A percentile compares a stretch with the other conserved stretches of the same genome.
Evolutionary conservation across 2,888 invertebrate genomes (phyloP).

Genomic region (Lasioglossum villosulum): DNA sequence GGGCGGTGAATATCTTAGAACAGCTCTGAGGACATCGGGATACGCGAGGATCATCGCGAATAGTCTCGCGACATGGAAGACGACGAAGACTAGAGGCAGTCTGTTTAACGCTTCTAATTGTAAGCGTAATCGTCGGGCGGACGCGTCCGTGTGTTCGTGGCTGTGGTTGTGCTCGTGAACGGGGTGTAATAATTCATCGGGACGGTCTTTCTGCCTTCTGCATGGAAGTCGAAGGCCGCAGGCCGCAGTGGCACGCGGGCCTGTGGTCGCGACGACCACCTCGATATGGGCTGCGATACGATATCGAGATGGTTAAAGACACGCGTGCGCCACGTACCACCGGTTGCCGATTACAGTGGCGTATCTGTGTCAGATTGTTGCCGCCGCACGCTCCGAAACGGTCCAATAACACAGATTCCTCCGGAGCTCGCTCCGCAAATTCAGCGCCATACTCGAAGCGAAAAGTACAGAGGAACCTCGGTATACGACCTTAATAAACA

Average conservation of each 20-base stretch:
- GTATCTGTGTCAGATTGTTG: constrained; percentile 34
- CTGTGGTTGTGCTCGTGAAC: constrained; percentile 31
- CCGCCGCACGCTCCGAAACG: neutral
- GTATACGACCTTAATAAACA: no score
- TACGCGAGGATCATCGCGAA: neutral
- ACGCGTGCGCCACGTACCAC: constrained; percentile 65
- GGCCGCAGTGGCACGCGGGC: constrained; percentile 70
- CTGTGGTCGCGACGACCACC: constrained; percentile 68
- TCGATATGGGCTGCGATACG: constrained; percentile 70
- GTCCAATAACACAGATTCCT: neutral
- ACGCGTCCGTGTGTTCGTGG: constrained; percentile 17
- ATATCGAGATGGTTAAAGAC: constrained; percentile 72
- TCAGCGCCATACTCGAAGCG: neutral
- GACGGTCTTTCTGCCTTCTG: constrained; percentile 60
- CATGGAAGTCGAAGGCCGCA: constrained; percentile 74
- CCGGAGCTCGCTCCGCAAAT: neutral
- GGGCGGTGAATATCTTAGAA: no score
- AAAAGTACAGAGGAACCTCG: neutral
- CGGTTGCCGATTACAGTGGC: constrained; percentile 59
- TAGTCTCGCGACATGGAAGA: neutral
- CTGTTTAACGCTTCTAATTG: constrained; percentile 35
- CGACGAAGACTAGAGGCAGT: neutral
- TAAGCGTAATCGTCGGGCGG: constrained; percentile 40
- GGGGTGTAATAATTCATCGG: constrained; percentile 66
- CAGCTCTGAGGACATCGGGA: constrained; percentile 10